Evolutionary conservation across 2,113 vertebrate genomes (phyloP).

Genomic region (Nansenia antarctica): DNA sequence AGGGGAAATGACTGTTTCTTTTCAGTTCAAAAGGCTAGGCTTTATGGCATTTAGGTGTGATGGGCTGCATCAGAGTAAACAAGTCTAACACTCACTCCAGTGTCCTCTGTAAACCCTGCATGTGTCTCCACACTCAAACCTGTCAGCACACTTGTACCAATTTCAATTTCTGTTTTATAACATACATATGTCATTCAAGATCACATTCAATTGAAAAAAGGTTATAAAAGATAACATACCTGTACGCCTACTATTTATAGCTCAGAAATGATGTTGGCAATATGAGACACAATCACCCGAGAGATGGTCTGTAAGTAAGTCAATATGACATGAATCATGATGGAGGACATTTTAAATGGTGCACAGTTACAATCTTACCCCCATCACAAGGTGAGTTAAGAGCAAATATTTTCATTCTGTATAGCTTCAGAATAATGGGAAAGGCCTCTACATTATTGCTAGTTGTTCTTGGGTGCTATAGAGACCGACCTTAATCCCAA

Average conservation of each 20-base stretch:
- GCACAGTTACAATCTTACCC: constrained; percentile 65
- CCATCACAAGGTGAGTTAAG: constrained; percentile 62
- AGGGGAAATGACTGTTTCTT: constrained; percentile 54
- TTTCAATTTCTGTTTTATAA: constrained; percentile 29
- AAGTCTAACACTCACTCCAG: constrained; percentile 30
- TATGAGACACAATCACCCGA: constrained; percentile 31
- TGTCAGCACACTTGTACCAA: constrained; percentile 7
- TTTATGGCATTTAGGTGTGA: constrained; percentile 52
- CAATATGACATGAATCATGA: constrained; percentile 69
- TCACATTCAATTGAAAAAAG: constrained; percentile 26
- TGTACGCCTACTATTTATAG: constrained; percentile 54
- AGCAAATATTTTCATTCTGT: constrained; percentile 68
- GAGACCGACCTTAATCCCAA: constrained; percentile 77
- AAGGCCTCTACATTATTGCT: constrained; percentile 71
- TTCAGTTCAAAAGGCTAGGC: constrained; percentile 56
- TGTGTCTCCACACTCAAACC: constrained; percentile 20
- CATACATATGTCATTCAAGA: constrained; percentile 33
- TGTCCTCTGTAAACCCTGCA: constrained; percentile 34
- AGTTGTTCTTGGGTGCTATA: constrained; percentile 70
- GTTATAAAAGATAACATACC: constrained; percentile 34
- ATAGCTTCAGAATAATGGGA: constrained; percentile 65
- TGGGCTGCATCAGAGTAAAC: constrained; percentile 51
- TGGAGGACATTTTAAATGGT: constrained; percentile 64
- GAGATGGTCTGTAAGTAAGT: constrained; percentile 58
- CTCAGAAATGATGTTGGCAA: constrained; percentile 46